Evolutionary conservation across 2,888 invertebrate genomes (phyloP), one percentile per base, ranked within the genome.

Genomic region (Mantis religiosa): DNA sequence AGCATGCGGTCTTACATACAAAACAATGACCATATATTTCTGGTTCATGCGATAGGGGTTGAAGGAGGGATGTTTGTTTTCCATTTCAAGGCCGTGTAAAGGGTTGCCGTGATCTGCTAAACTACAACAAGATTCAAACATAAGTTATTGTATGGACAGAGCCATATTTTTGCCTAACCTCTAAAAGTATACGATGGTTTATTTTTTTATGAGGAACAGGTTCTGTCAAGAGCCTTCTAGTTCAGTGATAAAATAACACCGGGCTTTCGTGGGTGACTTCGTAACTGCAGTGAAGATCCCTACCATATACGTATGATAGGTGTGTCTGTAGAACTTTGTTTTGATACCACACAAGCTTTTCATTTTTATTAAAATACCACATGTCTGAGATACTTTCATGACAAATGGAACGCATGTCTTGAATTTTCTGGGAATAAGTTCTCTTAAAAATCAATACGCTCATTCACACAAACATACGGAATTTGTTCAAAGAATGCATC

Each of bases 11-110:
- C 25, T 71, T 71, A 28, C 71, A 82, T 82, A 41, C 34, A 87
- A 82, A 87, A 87, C 87, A 87, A 82, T 87, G 27, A 82, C 82
- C 14, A 82, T 87, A 87, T 87, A 87, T 87, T 87, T 87, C 81
- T 81, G 54, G 15, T 54, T 54, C 54, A 54, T 54, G 34, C 81
- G 81, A 87, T 30, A 81, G 82, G 87, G 87, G 87, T 82, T 87
- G 82, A 87, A 87, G 41, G 87, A 82, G n/a, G 41, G 82, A 41
- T 87, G 87, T 82, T 87, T 87, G 34, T 87, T 87, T 87, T 34
- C 20, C 82, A 34, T 87, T 87, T 87, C 41, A 87, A 87, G 82
- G 47, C 82, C 41, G n/a, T 27, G 82, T 82, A 82, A 87, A 87
- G 54, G 54, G 54, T 6, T 71, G 15, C 54, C 15, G 14, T 15